Conservation (phyloP, 2,113 vertebrate genomes). For the Circaetus cinerascens region DNA sequence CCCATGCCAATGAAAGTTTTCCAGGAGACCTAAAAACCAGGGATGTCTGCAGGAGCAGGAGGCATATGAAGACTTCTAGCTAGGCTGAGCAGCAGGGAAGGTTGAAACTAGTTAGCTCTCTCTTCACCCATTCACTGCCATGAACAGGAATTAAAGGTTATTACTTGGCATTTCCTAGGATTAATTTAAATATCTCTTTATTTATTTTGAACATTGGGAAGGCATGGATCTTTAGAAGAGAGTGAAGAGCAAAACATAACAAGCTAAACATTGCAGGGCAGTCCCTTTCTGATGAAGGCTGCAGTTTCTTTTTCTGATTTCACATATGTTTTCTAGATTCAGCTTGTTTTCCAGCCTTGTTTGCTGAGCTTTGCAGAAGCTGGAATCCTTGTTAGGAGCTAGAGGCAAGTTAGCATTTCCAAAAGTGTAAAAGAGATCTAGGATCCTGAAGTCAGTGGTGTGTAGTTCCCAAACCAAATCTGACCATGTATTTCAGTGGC, state of each 20-base stretch:
- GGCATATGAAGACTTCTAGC: neutral
- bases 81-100: neutral
- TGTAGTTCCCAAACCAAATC: neutral
- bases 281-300: neutral
- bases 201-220: constrained; percentile 45
- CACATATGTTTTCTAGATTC: neutral
- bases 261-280: neutral
- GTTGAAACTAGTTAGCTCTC: neutral
- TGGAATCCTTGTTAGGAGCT: neutral
- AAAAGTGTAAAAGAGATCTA: neutral
- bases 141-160: constrained; percentile 35
- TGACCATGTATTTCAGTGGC: neutral
- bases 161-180: constrained; percentile 42
- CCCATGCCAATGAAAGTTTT: neutral
- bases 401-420: neutral
- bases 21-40: neutral
- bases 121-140: constrained; percentile 17
- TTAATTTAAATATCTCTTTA: constrained; percentile 58
- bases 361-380: neutral
- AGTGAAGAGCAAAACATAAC: neutral
- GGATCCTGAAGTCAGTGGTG: neutral
- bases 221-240: neutral
- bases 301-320: neutral
- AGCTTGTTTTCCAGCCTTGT: neutral
- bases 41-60: neutral